Evolutionary conservation across 1,140 invertebrate genomes (phyloP).

Genomic region (Drosophila azteca): DNA sequence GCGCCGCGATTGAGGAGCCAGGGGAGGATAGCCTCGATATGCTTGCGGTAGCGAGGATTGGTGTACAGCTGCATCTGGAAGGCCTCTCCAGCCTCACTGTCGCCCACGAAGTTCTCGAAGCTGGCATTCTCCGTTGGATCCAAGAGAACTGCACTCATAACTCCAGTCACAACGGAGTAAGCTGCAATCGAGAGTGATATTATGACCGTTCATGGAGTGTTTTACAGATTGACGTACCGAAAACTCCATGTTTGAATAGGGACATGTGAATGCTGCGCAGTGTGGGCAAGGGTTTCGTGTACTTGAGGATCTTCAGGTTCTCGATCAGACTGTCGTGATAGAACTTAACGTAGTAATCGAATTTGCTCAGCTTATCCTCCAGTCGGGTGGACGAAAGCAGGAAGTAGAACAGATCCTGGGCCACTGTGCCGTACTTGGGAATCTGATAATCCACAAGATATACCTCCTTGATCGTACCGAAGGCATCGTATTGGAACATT

Average conservation of each 20-base stretch:
- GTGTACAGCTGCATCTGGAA: slow-evolving; percentile 65
- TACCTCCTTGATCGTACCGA: slow-evolving; percentile 77
- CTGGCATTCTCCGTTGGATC: slow-evolving; percentile 66
- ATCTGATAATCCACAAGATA: slow-evolving; percentile 71
- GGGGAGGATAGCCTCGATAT: slow-evolving; percentile 60
- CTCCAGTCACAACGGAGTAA: slow-evolving; percentile 52
- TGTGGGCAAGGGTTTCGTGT: slow-evolving; percentile 56
- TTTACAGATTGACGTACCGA: slow-evolving; percentile 45
- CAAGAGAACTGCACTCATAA: slow-evolving; percentile 68
- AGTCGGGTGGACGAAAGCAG: slow-evolving; percentile 65
- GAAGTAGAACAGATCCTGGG: slow-evolving; percentile 67
- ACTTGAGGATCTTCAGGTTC: slow-evolving; percentile 61
- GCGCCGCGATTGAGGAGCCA: slow-evolving; percentile 71
- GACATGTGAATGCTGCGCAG: slow-evolving; percentile 60
- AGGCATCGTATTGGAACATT: slow-evolving; percentile 86
- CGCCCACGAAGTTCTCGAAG: slow-evolving; percentile 61
- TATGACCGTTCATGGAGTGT: background rate
- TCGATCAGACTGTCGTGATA: slow-evolving; percentile 67
- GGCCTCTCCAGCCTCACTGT: slow-evolving; percentile 44
- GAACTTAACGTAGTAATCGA: slow-evolving; percentile 71
- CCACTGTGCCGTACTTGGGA: slow-evolving; percentile 58
- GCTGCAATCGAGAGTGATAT: slow-evolving; percentile 8
- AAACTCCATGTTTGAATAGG: slow-evolving; percentile 53
- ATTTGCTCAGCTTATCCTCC: slow-evolving; percentile 70
- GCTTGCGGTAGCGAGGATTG: slow-evolving; percentile 66